phyloP scores from a whole-genome alignment of 2,888 invertebrate species.

The Atherix ibis region DNA sequence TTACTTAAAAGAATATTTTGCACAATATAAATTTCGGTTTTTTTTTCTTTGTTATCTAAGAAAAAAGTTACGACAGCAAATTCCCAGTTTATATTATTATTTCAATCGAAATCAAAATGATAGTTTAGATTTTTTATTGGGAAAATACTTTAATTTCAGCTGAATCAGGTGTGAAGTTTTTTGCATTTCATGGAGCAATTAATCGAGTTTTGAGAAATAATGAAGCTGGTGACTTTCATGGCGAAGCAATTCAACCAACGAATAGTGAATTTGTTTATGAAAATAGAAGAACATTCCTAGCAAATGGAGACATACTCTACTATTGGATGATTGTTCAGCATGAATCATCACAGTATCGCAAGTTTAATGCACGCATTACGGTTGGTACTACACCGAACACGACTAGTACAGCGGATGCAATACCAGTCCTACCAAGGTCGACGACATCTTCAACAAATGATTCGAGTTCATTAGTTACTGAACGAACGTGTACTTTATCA shows the following conservation, averaged over 20 bases:
- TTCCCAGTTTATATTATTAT: too few species aligned
- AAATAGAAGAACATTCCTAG: constrained; percentile 32
- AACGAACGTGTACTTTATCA: constrained; percentile 8
- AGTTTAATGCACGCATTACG: constrained; percentile 12
- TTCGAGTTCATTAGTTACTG: background rate
- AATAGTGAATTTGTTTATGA: constrained; percentile 39
- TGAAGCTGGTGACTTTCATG: constrained; percentile 38
- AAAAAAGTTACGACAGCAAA: too few species aligned
- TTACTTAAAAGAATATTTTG: too few species aligned
- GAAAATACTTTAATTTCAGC: too few species aligned
- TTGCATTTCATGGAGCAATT: constrained; percentile 48
- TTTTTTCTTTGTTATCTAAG: too few species aligned
- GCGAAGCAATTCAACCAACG: constrained; percentile 32
- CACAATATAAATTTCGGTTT: too few species aligned
- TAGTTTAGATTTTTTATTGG: too few species aligned
- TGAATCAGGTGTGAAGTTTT: constrained; percentile 35
- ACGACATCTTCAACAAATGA: background rate
- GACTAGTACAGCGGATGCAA: background rate
- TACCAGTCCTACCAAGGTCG: background rate
- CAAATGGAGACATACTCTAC: constrained; percentile 39
- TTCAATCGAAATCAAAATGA: too few species aligned
- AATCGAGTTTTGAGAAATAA: constrained; percentile 36
- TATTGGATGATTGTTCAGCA: constrained; percentile 46
- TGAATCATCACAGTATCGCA: constrained; percentile 33
- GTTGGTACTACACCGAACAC: background rate